Percentiles rank a stretch among this genome's conserved stretches.
Conservation (phyloP, 2,888 invertebrate species). For the Glyphotaelius pellucidus region DNA sequence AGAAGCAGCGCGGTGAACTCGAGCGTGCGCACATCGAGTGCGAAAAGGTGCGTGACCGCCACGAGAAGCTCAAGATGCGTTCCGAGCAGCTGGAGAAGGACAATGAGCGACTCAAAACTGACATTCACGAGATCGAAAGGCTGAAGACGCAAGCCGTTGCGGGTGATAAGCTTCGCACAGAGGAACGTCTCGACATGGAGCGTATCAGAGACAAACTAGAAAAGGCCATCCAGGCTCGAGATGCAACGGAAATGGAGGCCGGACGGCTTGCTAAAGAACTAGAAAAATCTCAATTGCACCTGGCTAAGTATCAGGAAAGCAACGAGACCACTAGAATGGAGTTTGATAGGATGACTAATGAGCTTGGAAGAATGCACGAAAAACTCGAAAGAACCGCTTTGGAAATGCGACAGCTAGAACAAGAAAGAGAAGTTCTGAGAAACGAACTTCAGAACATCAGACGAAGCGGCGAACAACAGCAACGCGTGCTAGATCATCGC, state of each 20-base stretch:
- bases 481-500: constrained; percentile 81
- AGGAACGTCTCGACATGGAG: constrained; percentile 88
- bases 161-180: constrained; percentile 81
- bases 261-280: constrained; percentile 90
- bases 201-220: constrained; percentile 91
- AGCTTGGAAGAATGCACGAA: constrained; percentile 88
- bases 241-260: constrained; percentile 91
- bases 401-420: constrained; percentile 84
- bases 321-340: constrained; percentile 90
- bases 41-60: constrained; percentile 91
- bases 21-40: constrained; percentile 92
- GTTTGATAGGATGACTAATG: constrained; percentile 89
- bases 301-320: constrained; percentile 89
- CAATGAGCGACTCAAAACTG: constrained; percentile 74
- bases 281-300: constrained; percentile 90
- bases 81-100: constrained; percentile 83
- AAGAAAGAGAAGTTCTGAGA: constrained; percentile 85
- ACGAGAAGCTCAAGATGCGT: constrained; percentile 88
- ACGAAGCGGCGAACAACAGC: constrained; percentile 81
- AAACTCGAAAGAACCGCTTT: constrained; percentile 85
- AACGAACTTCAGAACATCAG: constrained; percentile 83
- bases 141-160: constrained; percentile 83
- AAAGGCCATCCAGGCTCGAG: constrained; percentile 88
- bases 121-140: constrained; percentile 84
- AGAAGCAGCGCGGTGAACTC: constrained; percentile 87